Percentiles rank a stretch among this genome's conserved stretches.
These are phyloP conservation scores for Sinocyclocheilus grahami DNA, from an alignment of 2,113 vertebrate genomes.

Conservation along the genomic window DNA sequence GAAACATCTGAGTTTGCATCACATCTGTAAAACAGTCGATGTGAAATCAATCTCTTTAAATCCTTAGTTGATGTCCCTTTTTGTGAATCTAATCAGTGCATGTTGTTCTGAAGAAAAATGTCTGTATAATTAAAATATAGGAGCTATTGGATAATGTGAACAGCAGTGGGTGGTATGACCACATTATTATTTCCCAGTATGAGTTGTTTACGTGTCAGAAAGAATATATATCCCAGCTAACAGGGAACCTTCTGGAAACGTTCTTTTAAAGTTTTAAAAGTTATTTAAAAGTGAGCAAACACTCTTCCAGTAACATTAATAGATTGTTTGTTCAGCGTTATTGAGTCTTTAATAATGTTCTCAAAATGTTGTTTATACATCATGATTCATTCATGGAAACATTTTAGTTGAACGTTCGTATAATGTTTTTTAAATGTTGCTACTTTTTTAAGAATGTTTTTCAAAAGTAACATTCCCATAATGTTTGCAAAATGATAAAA, in stretches of 20 bases:
- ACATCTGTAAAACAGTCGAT: background rate
- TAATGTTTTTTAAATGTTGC: background rate
- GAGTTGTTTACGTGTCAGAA: background rate
- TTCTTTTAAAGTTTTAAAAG: background rate
- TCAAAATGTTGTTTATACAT: background rate
- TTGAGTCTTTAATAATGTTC: background rate
- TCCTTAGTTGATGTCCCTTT: background rate
- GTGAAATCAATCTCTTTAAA: background rate
- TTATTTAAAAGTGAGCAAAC: background rate
- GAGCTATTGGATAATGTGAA: background rate
- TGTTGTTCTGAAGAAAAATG: background rate
- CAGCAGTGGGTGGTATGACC: background rate
- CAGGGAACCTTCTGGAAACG: background rate
- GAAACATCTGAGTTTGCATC: background rate
- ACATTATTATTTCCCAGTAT: background rate
- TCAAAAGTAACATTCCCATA: no score
- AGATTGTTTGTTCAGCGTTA: background rate
- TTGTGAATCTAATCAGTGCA: background rate
- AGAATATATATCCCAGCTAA: background rate
- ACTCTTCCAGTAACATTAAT: background rate
- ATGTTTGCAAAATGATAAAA: no score
- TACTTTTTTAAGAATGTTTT: no score
- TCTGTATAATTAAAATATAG: background rate
- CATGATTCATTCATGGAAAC: background rate
- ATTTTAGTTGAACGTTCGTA: background rate